Evolutionary conservation across 2,888 invertebrate species (phyloP).

Genomic region (Cheilosia urbana): DNA sequence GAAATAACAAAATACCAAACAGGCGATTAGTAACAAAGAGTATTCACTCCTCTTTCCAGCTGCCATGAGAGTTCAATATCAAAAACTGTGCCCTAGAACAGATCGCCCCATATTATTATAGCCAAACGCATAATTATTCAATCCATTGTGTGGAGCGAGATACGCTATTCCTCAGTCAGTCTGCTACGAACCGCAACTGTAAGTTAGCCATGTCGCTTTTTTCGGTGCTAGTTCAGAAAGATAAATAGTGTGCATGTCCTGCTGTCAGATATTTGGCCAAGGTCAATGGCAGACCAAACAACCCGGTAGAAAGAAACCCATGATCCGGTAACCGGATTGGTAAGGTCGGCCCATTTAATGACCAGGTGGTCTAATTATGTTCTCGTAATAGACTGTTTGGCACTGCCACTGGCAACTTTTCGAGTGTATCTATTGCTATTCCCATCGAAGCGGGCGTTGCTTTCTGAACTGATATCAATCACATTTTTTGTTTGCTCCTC

Average conservation of each 20-base stretch:
- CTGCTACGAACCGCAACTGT: neutral
- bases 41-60: conserved; percentile 6
- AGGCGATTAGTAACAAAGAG: conserved; percentile 1
- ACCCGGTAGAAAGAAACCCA: neutral
- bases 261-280: conserved; percentile 26
- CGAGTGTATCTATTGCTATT: conserved; percentile 2
- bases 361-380: conserved; percentile 15
- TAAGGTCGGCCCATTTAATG: conserved; percentile 23
- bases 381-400: conserved; percentile 2
- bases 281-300: conserved; percentile 24
- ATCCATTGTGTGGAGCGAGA: neutral
- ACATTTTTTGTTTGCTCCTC: no score
- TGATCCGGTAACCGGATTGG: conserved; percentile 24
- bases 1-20: neutral
- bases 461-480: neutral
- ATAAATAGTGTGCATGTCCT: conserved; percentile 51
- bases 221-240: conserved; percentile 1
- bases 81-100: neutral
- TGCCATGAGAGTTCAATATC: conserved; percentile 22
- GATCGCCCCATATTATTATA: neutral
- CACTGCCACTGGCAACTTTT: neutral
- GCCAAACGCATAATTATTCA: conserved; percentile 10
- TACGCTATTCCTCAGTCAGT: neutral
- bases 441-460: neutral
- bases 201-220: neutral